Base-by-base conservation (phyloP, 1,140 invertebrate species). In the Lethocerus indicus region DNA sequence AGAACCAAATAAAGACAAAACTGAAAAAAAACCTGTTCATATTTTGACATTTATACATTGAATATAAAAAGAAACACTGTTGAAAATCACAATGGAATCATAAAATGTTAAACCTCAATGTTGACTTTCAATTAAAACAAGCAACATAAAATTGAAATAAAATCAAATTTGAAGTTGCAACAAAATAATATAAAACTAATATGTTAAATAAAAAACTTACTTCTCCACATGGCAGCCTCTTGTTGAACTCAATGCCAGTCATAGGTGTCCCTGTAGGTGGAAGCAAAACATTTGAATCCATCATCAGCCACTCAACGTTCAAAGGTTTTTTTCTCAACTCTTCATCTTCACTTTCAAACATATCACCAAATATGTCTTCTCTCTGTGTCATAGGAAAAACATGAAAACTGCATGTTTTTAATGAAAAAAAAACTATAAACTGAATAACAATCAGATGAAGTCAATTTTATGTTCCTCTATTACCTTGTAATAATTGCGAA, bases 311-410 rank as follows among this genome's bases (percentile, higher is more conserved):
- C 63, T 94, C 88, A 1, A 92, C 88, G 70, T 93, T 95, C 27
- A 95, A 63, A 7, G 83, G 80, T 26, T 78, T 73, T 60, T 83
- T 89, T 58, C 79, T 74, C 75, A 96, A 87, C 65, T 95, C 88
- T 61, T 83, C 86, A 66, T 74, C 86, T 72, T 99, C 95, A 65
- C 97, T 91, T 68, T 99, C 94, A 68, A 99, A 98, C 76, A 98
- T 90, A 63, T 98, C 94, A 26, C 98, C 68, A 69, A 98, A 98
- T 55, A 98, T 92, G 61, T 98, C 93, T 71, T 98, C 93, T 60
- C 86, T 91, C 77, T 81, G 60, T n/a, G 9, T 9, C 7, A 32
- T 32, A 32, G 6, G 23, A n/a, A 13, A 20, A 36, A 13, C 14
- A 28, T n/a, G n/a, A n/a, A 21, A 18, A 21, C 7, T 9, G n/a